Percentiles rank a stretch among this genome's conserved stretches.
Conservation (phyloP, 2,113 vertebrate genomes). For the Sphyrna mokarran region DNA sequence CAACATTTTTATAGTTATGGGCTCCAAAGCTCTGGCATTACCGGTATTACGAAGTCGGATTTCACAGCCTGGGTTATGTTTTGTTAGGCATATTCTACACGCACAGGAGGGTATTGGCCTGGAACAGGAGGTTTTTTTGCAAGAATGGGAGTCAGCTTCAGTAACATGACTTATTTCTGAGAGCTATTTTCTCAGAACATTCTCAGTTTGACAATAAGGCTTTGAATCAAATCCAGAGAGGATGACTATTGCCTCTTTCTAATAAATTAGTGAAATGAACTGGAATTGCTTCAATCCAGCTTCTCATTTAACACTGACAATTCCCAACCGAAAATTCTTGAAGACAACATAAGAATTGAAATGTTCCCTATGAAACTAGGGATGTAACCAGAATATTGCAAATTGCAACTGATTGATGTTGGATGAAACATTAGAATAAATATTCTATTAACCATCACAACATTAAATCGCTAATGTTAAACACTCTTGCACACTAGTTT, state of each 20-base stretch:
- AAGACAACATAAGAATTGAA: not conserved
- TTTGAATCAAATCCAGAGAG: not conserved
- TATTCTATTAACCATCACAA: not conserved
- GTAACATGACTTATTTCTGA: not conserved
- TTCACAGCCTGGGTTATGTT: not conserved
- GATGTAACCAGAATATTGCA: not conserved
- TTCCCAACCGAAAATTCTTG: not conserved
- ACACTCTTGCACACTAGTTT: not conserved
- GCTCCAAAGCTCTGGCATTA: not conserved
- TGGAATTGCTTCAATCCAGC: not conserved
- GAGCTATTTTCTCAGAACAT: not conserved
- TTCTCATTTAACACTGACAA: not conserved
- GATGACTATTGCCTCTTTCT: not conserved
- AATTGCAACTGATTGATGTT: not conserved
- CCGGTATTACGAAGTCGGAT: not conserved
- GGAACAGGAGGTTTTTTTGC: not conserved
- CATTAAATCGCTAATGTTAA: not conserved
- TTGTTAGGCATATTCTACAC: not conserved
- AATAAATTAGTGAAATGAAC: not conserved
- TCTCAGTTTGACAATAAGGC: not conserved
- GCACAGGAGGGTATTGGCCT: not conserved
- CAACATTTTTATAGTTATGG: not conserved
- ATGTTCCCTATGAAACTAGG: not conserved
- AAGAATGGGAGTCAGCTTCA: not conserved
- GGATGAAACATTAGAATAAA: not conserved